phyloP scores from a whole-genome alignment of 2,888 invertebrate genomes.

The Oasisia sp. region DNA sequence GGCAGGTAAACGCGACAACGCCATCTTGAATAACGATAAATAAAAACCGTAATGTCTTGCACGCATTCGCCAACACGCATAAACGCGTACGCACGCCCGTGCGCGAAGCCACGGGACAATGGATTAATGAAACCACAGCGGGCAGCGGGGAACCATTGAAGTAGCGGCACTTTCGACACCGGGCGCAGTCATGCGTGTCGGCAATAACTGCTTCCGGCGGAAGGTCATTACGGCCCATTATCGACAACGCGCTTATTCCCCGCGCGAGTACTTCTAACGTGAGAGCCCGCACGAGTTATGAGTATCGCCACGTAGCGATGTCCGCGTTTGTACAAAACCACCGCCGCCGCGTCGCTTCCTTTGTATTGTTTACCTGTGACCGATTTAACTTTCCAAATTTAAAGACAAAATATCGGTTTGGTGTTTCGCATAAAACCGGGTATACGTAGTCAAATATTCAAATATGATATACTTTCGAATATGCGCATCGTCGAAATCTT shows the following conservation, averaged over 20 bases:
- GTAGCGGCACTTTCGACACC: slow-evolving; percentile 3
- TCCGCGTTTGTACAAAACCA: neutral
- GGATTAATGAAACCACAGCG: neutral
- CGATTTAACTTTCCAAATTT: no score
- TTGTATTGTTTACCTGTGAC: neutral
- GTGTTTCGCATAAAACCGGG: no score
- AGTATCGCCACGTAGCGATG: neutral
- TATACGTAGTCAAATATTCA: no score
- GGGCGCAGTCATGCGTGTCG: neutral
- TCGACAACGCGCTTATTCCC: neutral
- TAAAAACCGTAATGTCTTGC: no score
- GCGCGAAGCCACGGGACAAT: neutral
- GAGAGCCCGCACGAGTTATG: neutral
- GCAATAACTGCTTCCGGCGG: slow-evolving; percentile 4
- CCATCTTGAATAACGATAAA: neutral
- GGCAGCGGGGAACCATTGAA: neutral
- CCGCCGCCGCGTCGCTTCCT: neutral
- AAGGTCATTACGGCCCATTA: slow-evolving; percentile 8
- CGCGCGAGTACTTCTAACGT: neutral
- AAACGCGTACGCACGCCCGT: no score
- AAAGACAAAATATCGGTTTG: no score
- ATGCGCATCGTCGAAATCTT: no score
- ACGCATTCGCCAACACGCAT: no score
- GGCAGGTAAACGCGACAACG: neutral
- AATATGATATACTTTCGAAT: no score